A percentile compares a stretch with the other conserved stretches of the same genome.
Evolutionary conservation across 2,113 vertebrate species (phyloP).

Genomic region (Formicarius rufipectus): DNA sequence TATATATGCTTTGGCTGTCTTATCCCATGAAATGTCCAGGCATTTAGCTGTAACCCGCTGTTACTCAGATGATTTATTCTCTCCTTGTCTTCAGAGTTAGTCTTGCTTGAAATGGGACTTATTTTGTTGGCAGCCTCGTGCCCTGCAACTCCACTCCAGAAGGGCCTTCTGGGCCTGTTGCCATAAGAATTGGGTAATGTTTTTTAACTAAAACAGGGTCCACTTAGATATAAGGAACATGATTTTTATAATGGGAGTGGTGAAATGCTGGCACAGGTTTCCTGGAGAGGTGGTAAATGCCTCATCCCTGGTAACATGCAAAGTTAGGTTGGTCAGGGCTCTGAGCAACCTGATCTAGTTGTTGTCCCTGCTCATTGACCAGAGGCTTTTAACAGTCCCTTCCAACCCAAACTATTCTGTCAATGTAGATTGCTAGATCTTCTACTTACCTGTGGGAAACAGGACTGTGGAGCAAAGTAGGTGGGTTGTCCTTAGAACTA

Average conservation of each 20-base stretch:
- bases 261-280: background rate
- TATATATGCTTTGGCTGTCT: background rate
- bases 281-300: background rate
- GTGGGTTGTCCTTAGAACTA: background rate
- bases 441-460: background rate
- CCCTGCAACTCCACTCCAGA: background rate
- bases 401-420: background rate
- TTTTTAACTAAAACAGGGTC: background rate
- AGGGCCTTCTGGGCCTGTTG: background rate
- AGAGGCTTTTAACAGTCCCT: background rate
- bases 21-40: background rate
- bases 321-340: background rate
- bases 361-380: background rate
- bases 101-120: slow-evolving; percentile 18
- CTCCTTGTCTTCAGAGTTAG: slow-evolving; percentile 2
- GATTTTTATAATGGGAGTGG: background rate
- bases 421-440: background rate
- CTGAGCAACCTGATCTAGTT: background rate
- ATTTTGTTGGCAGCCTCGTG: background rate
- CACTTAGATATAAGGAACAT: background rate
- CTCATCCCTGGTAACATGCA: background rate
- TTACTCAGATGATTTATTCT: slow-evolving; percentile 14
- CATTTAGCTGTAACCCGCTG: background rate
- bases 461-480: background rate
- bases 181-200: accelerated